Base-by-base conservation (phyloP, 2,888 invertebrate genomes). In the Molorchus minor region DNA sequence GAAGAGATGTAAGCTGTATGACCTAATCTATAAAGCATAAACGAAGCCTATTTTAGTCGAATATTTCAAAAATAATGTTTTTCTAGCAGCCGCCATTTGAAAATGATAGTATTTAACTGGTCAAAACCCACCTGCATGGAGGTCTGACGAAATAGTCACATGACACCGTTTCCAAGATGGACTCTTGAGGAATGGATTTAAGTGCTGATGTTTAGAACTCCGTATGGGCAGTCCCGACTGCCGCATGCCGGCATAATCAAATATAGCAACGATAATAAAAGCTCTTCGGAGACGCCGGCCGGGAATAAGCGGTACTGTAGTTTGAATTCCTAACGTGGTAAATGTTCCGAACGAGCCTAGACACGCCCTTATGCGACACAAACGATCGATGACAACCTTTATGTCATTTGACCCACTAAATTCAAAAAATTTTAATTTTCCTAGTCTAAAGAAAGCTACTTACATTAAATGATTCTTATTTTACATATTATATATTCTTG, bases 391-490 rank as follows among this genome's bases (percentile, higher is more conserved):
- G n/a, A 80, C 71, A 19, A 43, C 35, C 72, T 73, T 75, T 75
- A 75, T 77, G 75, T n/a, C n/a, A n/a, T n/a, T n/a, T 77, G 77
- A 78, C 78, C 77, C 78, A 77, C 75, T 78, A 79, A 76, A 72
- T 65, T 75, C 64, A 38, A 45, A 69, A 68, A 71, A 64, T 64
- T 63, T 65, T 67, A 64, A 65, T 61, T 35, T 35, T n/a, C 13
- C 20, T 38, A 45, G 33, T 51, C 55, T 53, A 62, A 69, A 67
- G 56, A 67, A 62, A 62, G 68, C 62, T 78, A 80, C 80, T 80
- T 76, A 80, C 80, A 79, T 79, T 77, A 78, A 80, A 79, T 78
- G 5, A 75, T 77, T 76, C 77, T 77, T 78, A 75, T 76, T 77
- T 75, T 73, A 72, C 72, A 71, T 76, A n/a, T n/a, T n/a, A 73